Evolutionary conservation across 2,113 vertebrate genomes (phyloP).

Genomic region (Petaurus breviceps): DNA sequence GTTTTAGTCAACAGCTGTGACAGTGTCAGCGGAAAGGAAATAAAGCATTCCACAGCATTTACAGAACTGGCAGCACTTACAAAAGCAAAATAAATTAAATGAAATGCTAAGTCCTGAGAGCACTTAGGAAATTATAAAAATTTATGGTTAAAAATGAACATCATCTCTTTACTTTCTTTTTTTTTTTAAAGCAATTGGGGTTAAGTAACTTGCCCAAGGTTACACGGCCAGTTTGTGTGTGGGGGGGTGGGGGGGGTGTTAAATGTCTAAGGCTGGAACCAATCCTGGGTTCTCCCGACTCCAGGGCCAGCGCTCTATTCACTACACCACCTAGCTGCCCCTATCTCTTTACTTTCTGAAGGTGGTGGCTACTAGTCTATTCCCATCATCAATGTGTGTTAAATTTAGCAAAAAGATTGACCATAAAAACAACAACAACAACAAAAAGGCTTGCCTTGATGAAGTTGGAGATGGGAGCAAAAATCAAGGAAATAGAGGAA

Average conservation of each 20-base stretch:
- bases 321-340: too few species aligned
- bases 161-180: neutral
- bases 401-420: neutral
- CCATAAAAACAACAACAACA: slow-evolving; percentile 18
- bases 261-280: too few species aligned
- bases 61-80: neutral
- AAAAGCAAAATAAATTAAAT: slow-evolving; percentile 14
- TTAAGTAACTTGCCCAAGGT: too few species aligned
- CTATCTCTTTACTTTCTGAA: neutral
- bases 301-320: too few species aligned
- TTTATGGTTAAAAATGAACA: neutral
- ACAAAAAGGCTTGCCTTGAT: slow-evolving; percentile 25
- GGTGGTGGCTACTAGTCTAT: slow-evolving; percentile 3
- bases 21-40: slow-evolving; percentile 2
- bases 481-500: slow-evolving; percentile 31
- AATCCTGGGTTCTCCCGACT: too few species aligned
- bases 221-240: too few species aligned
- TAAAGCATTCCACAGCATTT: neutral
- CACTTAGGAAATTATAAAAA: neutral
- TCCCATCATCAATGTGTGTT: slow-evolving; percentile 2
- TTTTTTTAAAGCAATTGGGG: too few species aligned
- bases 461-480: slow-evolving; percentile 11
- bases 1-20: slow-evolving; percentile 16
- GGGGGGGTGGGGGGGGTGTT: too few species aligned
- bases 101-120: slow-evolving; percentile 46